Evolutionary conservation across 2,888 invertebrate species (phyloP).

Genomic region (Pogonocherus hispidulus): DNA sequence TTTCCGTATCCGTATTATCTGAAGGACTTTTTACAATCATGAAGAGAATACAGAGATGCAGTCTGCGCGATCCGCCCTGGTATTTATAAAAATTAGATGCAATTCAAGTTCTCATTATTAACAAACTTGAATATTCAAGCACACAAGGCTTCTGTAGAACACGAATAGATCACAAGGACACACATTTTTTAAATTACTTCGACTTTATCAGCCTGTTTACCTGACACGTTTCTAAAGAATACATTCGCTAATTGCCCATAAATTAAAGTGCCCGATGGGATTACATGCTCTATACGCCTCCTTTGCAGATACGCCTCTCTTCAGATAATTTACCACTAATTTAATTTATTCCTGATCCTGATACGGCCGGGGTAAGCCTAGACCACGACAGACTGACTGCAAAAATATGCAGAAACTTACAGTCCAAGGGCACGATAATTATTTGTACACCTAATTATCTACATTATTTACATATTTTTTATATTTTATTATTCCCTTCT

Average conservation of each 20-base stretch:
- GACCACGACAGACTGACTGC: background rate
- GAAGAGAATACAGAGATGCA: too few species aligned
- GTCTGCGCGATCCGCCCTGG: too few species aligned
- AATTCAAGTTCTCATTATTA: too few species aligned
- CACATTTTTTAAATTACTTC: background rate
- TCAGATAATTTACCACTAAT: slow-evolving; percentile 12
- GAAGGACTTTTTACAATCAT: too few species aligned
- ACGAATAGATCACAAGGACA: background rate
- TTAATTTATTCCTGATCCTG: slow-evolving; percentile 6
- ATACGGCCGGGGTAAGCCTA: background rate
- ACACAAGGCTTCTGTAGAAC: too few species aligned
- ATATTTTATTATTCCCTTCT: too few species aligned
- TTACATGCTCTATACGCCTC: background rate
- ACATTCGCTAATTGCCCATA: background rate
- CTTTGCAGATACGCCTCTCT: background rate
- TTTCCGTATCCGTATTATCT: too few species aligned
- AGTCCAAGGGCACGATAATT: background rate
- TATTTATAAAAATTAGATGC: too few species aligned
- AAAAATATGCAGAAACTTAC: background rate
- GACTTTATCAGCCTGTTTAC: background rate
- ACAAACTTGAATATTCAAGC: too few species aligned
- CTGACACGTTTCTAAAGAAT: background rate
- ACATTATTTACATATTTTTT: too few species aligned
- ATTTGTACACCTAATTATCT: too few species aligned
- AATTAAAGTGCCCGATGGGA: background rate